A percentile compares a stretch with the other conserved stretches of the same genome.
Evolutionary conservation across 2,888 invertebrate genomes (phyloP).

Genomic region (Apamea sordens): DNA sequence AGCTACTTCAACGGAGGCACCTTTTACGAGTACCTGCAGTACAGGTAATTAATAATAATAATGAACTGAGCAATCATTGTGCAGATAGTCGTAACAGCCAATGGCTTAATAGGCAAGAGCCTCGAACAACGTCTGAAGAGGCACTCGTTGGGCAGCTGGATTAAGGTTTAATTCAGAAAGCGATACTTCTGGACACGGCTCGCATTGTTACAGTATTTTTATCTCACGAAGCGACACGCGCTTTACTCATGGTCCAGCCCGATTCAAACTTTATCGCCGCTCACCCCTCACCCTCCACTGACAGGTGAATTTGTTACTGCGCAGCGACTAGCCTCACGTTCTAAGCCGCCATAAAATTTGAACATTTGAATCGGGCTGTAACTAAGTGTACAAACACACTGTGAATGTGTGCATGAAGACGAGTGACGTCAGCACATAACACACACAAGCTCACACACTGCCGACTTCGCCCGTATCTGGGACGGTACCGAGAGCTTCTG

Average conservation of each 20-base stretch:
- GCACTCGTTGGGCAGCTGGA: not conserved
- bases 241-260: not conserved
- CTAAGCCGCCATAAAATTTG: too few relatives aligned
- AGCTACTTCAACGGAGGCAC: slow-evolving; percentile 94
- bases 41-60: slow-evolving; percentile 89
- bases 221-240: not conserved
- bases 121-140: too few relatives aligned
- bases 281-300: not conserved
- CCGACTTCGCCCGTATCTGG: too few relatives aligned
- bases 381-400: too few relatives aligned
- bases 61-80: not conserved
- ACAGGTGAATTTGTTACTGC: too few relatives aligned
- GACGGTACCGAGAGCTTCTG: too few relatives aligned
- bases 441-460: too few relatives aligned
- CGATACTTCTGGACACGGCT: not conserved
- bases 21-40: slow-evolving; percentile 93
- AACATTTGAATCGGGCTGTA: too few relatives aligned
- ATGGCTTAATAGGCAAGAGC: not conserved
- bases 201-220: not conserved
- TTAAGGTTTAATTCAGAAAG: not conserved
- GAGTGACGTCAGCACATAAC: too few relatives aligned
- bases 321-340: too few relatives aligned
- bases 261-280: not conserved
- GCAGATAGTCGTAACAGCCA: not conserved
- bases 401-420: too few relatives aligned